Conservation (phyloP, 2,797 vertebrate species). For the Periparus ater region DNA sequence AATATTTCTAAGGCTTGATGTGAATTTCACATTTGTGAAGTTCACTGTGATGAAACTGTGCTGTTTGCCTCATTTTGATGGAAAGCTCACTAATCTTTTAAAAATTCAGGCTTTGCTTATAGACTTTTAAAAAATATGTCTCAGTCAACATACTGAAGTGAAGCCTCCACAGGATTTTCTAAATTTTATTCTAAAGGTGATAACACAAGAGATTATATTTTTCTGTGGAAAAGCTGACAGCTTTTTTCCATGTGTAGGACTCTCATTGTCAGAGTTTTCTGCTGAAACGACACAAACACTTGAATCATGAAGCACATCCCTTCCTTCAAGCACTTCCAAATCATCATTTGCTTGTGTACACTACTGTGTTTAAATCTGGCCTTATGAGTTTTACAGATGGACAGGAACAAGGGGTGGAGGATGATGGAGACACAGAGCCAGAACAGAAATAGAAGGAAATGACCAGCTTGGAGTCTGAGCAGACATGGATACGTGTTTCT, state of each 20-base stretch:
- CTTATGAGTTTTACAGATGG: conserved; percentile 50
- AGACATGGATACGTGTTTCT: not conserved
- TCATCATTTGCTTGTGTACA: not conserved
- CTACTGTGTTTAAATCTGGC: not conserved
- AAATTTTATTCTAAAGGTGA: not conserved
- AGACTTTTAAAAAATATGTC: not conserved
- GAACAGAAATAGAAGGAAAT: conserved; percentile 32
- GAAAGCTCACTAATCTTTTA: not conserved
- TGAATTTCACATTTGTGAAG: not conserved
- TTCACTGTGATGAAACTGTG: not conserved
- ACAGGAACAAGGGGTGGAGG: conserved; percentile 17
- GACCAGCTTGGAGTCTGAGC: not conserved
- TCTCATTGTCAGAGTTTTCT: not conserved
- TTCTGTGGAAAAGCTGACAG: conserved; percentile 1
- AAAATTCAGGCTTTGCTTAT: not conserved
- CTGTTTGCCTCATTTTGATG: not conserved
- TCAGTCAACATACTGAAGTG: not conserved
- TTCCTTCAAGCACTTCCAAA: conserved; percentile 43
- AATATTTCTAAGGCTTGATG: not conserved
- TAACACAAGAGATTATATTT: not conserved
- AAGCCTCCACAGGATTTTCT: not conserved
- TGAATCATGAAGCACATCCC: conserved; percentile 5
- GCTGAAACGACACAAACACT: not conserved
- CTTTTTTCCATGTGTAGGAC: not conserved
- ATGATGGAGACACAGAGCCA: not conserved